Conservation (phyloP, 1,140 invertebrate species). For the Hermatobates lingyangjiaoensis region DNA sequence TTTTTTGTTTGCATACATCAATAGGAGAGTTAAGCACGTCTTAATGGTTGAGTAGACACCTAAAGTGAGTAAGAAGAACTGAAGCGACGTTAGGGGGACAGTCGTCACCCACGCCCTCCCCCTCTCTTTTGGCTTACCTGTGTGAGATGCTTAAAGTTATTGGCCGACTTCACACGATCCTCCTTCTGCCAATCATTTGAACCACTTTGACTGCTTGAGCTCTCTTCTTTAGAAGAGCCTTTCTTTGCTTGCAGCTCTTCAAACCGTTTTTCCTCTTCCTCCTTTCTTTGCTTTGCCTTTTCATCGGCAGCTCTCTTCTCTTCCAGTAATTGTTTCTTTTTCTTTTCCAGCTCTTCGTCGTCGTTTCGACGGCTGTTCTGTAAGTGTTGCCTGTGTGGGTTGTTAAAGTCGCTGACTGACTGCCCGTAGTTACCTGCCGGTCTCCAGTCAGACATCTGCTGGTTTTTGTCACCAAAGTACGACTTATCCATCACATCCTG, state of each 20-base stretch:
- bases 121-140: conserved; percentile 9
- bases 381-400: too few relatives aligned
- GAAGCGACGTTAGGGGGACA: too few relatives aligned
- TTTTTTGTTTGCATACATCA: too few relatives aligned
- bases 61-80: not conserved
- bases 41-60: not conserved
- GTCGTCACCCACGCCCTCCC: not conserved
- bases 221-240: conserved; percentile 23
- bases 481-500: too few relatives aligned
- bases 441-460: too few relatives aligned
- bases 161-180: conserved; percentile 12
- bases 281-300: conserved; percentile 51
- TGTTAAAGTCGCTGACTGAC: too few relatives aligned
- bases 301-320: conserved; percentile 48
- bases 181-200: conserved; percentile 16
- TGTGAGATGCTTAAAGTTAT: conserved; percentile 15
- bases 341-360: conserved; percentile 52
- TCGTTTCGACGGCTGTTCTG: conserved; percentile 29
- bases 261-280: conserved; percentile 61
- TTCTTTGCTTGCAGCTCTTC: conserved; percentile 31
- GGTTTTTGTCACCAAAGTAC: too few relatives aligned
- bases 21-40: too few relatives aligned
- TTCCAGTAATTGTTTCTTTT: conserved; percentile 43
- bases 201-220: not conserved
- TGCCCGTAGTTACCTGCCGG: too few relatives aligned